Base-by-base conservation (phyloP, 2,113 vertebrate genomes). In the Etheostoma cragini region DNA sequence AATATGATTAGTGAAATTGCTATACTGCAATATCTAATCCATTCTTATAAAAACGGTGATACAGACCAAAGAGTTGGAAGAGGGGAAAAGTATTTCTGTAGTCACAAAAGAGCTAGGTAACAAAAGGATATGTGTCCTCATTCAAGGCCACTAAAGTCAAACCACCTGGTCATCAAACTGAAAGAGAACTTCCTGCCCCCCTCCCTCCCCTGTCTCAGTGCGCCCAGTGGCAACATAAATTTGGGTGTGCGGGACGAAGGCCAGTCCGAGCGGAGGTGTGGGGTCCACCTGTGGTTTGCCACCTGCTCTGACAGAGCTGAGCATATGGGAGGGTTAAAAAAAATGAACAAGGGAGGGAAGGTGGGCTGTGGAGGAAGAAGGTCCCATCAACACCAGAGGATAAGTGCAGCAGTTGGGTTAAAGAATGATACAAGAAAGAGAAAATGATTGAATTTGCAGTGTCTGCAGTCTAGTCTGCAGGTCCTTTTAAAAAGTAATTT, bases 291-390 rank as follows among this genome's bases (percentile, higher is more conserved):
- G 83, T 14, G 69, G 89, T 93, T 86, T 72, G 69, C 92, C 92
- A 94, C 92, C 90, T 95, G 92, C 86, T 91, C 89, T 14, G 42
- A 84, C 58, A 58, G 72, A 68, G 85, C 46, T 10, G 75, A 86
- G 79, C 90, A 92, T 90, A 92, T 90, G 91, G 87, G 83, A 83
- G 56, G 63, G 70, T 88, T 91, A 92, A 60, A 83, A 76, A 76
- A 78, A 80, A 76, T 76, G 73, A 61, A 77, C 62, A 5, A 72
- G 63, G 60, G 61, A 81, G 67, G 78, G 75, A 13, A 72, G 16
- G 14, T 65, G 19, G 22, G 24, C 46, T 70, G 64, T 24, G 30
- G 13, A 42, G 35, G 65, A 30, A 60, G 3, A 24, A 56, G 15
- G 45, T 38, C 46, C 16, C 50, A 49, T 7, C 17, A 66, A 69